phyloP scores from a whole-genome alignment of 2,888 invertebrate genomes.

The Diaphora mendica region DNA sequence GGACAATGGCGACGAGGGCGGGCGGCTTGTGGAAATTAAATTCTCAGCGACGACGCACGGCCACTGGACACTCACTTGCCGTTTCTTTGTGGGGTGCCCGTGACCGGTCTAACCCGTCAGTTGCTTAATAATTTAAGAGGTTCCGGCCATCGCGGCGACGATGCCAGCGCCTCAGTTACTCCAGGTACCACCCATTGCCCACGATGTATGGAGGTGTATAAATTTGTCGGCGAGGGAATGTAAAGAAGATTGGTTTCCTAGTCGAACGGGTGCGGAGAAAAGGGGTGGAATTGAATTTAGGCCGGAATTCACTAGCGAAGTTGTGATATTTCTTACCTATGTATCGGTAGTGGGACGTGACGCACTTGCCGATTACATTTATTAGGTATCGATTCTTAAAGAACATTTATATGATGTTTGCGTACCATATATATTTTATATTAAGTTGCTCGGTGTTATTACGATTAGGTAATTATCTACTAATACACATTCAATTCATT shows the following conservation, averaged over 20 bases:
- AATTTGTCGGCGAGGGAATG: slow-evolving; percentile 85
- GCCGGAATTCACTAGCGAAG: slow-evolving; percentile 76
- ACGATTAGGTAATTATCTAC: slow-evolving; percentile 16
- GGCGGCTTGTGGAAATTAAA: slow-evolving; percentile 83
- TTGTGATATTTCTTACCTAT: slow-evolving; percentile 79
- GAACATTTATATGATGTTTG: slow-evolving; percentile 45
- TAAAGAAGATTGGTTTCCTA: slow-evolving; percentile 85
- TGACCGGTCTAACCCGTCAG: slow-evolving; percentile 47
- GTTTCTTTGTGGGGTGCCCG: slow-evolving; percentile 72
- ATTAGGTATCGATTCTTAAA: slow-evolving; percentile 62
- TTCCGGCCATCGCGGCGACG: slow-evolving; percentile 44
- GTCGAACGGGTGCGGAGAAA: slow-evolving; percentile 75
- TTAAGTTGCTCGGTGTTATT: slow-evolving; percentile 15
- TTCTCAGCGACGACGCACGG: slow-evolving; percentile 75
- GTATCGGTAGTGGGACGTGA: slow-evolving; percentile 70
- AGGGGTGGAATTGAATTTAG: slow-evolving; percentile 84
- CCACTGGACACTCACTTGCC: slow-evolving; percentile 70
- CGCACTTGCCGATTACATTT: slow-evolving; percentile 72
- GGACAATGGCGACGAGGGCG: slow-evolving; percentile 83
- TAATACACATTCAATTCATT: slow-evolving; percentile 18
- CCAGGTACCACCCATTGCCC: slow-evolving; percentile 63
- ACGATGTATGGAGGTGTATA: slow-evolving; percentile 82
- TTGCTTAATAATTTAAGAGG: slow-evolving; percentile 77
- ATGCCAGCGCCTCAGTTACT: slow-evolving; percentile 48
- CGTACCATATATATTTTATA: slow-evolving; percentile 30